phyloP scores from a whole-genome alignment of 2,113 vertebrate species.

The Mystacornis crossleyi region DNA sequence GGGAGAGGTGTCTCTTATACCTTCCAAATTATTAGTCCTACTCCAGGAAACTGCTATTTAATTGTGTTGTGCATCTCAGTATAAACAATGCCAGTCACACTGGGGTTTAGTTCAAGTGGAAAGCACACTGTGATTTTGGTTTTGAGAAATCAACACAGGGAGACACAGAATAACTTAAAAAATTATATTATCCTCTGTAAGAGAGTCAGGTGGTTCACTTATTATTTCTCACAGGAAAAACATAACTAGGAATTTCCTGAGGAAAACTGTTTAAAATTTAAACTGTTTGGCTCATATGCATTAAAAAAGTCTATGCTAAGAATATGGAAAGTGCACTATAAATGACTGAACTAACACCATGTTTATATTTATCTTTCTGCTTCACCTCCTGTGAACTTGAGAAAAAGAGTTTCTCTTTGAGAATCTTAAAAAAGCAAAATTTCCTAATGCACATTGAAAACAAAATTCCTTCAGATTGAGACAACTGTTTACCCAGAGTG shows the following conservation, averaged over 20 bases:
- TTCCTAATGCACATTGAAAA: background rate
- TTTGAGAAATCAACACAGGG: background rate
- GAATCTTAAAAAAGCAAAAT: background rate
- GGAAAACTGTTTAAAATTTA: background rate
- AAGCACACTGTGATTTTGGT: background rate
- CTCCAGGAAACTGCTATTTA: background rate
- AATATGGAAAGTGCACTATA: background rate
- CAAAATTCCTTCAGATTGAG: background rate
- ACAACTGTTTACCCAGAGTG: constrained; percentile 91
- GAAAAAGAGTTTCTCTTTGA: background rate
- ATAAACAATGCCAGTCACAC: background rate
- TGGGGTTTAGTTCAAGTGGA: background rate
- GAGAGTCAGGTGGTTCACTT: background rate
- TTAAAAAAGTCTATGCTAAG: background rate
- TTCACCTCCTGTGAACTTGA: background rate
- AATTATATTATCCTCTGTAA: background rate
- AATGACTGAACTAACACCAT: background rate
- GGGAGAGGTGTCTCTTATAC: background rate
- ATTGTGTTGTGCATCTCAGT: background rate
- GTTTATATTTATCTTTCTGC: background rate
- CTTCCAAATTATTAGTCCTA: background rate
- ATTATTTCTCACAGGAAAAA: background rate
- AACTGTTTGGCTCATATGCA: background rate
- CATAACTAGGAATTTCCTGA: background rate
- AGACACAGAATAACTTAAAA: background rate